Conservation (phyloP, 2,888 invertebrate species). For the Ischnura elegans region DNA sequence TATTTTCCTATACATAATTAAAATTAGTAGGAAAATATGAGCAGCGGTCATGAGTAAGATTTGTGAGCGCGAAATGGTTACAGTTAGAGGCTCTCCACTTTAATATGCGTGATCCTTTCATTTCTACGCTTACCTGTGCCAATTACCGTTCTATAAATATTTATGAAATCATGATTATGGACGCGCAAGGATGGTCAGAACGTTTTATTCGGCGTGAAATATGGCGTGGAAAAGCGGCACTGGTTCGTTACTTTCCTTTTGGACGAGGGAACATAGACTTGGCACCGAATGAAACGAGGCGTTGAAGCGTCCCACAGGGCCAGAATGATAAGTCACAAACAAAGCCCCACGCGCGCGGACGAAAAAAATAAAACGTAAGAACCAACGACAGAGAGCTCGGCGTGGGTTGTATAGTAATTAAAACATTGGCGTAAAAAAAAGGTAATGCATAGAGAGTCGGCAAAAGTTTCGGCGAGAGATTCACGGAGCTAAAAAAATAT, state of each 20-base stretch:
- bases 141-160: background rate
- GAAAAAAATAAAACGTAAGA: background rate
- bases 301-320: background rate
- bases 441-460: background rate
- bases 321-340: background rate
- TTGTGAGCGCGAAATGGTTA: too few species aligned
- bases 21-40: too few species aligned
- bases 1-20: too few species aligned
- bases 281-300: constrained; percentile 3
- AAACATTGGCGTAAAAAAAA: background rate
- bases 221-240: background rate
- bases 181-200: background rate
- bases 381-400: background rate
- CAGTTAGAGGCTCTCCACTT: background rate
- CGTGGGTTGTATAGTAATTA: constrained; percentile 2
- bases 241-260: background rate
- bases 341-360: background rate
- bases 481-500: background rate
- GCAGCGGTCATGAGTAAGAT: too few species aligned
- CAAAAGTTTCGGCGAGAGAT: background rate
- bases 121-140: background rate
- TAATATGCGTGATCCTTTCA: background rate
- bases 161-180: background rate
- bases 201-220: background rate
- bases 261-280: background rate